Percentiles rank a stretch among this genome's conserved stretches.
Conservation (phyloP, 2,113 vertebrate species). For the Dasyurus viverrinus region DNA sequence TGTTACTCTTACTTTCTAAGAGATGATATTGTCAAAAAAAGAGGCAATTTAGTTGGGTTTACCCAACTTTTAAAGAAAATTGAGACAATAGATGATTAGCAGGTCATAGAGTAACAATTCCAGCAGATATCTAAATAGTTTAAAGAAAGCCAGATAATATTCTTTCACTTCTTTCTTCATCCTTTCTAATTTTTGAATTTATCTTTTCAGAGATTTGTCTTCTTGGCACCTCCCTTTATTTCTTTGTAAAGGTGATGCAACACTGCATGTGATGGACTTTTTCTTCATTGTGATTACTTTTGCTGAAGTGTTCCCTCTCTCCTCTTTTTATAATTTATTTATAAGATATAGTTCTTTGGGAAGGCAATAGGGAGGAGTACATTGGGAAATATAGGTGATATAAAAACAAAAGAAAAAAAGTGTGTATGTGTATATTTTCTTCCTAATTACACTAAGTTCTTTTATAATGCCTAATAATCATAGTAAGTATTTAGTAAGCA, state of each 20-base stretch:
- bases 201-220: background rate
- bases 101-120: background rate
- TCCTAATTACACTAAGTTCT: background rate
- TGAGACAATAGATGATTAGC: background rate
- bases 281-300: background rate
- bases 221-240: background rate
- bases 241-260: background rate
- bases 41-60: background rate
- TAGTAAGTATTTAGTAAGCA: background rate
- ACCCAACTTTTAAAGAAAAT: background rate
- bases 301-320: background rate
- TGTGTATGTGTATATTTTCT: background rate
- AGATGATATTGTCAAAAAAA: background rate
- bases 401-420: background rate
- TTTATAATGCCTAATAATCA: background rate
- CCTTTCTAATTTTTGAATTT: background rate
- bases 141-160: background rate
- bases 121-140: background rate
- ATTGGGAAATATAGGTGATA: background rate
- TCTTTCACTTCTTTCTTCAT: background rate
- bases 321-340: background rate
- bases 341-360: background rate
- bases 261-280: background rate
- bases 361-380: background rate
- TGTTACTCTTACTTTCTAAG: background rate